Conservation (phyloP, 2,797 vertebrate species). For the Lophotriccus pileatus region DNA sequence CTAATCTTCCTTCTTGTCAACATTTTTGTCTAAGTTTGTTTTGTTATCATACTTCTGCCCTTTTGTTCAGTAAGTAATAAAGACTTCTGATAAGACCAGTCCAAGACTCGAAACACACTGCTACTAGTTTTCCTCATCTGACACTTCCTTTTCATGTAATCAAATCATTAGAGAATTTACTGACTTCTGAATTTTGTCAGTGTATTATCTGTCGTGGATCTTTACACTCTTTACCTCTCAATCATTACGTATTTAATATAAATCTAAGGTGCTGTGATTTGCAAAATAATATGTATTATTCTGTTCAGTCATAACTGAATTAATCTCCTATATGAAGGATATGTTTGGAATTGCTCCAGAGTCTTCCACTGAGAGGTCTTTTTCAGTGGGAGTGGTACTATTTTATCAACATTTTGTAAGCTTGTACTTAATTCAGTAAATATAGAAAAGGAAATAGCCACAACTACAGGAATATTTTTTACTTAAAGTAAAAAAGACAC, state of each 20-base stretch:
- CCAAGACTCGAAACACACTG: neutral
- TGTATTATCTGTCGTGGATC: neutral
- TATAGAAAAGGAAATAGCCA: neutral
- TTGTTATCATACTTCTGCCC: neutral
- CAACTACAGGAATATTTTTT: neutral
- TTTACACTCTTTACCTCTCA: neutral
- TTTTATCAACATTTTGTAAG: neutral
- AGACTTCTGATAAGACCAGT: neutral
- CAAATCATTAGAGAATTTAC: neutral
- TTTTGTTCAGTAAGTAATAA: neutral
- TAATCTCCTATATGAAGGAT: neutral
- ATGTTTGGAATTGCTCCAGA: neutral
- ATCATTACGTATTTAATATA: neutral
- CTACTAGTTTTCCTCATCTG: neutral
- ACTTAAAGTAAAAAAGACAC: neutral
- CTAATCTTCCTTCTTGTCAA: neutral
- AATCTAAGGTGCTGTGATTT: neutral
- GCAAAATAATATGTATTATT: neutral
- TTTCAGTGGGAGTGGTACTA: neutral
- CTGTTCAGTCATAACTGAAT: neutral
- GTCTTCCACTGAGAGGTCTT: neutral
- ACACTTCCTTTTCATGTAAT: neutral
- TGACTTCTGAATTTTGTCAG: neutral
- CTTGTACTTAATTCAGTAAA: neutral
- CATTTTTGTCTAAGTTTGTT: neutral